A percentile compares a stretch with the other conserved stretches of the same genome.
Conservation (phyloP, 1,140 invertebrate genomes). For the Uloborus diversus region DNA sequence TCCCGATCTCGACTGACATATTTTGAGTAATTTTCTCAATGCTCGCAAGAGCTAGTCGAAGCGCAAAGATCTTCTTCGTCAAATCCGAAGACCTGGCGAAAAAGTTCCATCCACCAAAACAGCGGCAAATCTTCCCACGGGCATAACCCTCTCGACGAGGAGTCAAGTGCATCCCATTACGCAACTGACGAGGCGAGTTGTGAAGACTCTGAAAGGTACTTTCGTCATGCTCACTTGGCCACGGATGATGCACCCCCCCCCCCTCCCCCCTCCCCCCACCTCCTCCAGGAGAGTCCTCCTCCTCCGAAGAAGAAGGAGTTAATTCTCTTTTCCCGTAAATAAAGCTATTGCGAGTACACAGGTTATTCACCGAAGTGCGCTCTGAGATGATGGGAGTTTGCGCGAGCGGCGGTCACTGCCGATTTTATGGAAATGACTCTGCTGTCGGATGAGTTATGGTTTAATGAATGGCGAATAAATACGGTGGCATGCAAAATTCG, state of each 20-base stretch:
- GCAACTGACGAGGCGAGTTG: neutral
- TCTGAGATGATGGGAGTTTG: no score
- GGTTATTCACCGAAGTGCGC: constrained; percentile 20
- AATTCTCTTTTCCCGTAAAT: constrained; percentile 32
- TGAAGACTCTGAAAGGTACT: neutral
- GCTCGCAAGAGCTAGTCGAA: no score
- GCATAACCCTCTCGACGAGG: neutral
- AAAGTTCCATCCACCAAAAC: no score
- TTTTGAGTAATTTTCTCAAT: no score
- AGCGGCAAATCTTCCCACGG: constrained; percentile 3
- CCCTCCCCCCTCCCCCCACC: neutral
- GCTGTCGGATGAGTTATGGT: no score
- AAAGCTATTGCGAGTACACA: constrained; percentile 21
- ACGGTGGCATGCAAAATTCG: neutral
- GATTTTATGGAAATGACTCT: no score
- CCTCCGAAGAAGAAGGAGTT: no score
- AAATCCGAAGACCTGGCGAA: no score
- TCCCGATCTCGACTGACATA: no score
- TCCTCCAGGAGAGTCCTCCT: no score
- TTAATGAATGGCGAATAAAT: neutral
- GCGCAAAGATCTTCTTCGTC: no score
- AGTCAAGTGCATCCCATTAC: constrained; percentile 3
- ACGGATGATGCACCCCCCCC: constrained; percentile 15
- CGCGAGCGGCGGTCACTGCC: no score
- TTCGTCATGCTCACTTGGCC: constrained; percentile 9